Percentiles rank a stretch among this genome's conserved stretches.
These are phyloP conservation scores for Vireo altiloquus DNA, from an alignment of 2,113 vertebrate species.

Conservation along the genomic window DNA sequence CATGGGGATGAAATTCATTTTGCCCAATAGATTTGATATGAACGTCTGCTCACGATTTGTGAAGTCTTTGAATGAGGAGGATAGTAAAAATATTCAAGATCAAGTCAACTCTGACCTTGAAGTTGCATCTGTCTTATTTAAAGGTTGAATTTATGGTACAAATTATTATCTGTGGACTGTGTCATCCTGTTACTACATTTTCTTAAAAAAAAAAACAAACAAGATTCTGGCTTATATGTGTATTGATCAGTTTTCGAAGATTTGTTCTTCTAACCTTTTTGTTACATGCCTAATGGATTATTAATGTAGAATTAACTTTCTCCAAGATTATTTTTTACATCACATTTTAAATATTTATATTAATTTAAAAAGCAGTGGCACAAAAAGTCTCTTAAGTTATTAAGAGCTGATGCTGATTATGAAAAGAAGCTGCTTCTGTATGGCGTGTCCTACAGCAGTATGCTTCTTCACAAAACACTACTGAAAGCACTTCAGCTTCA, in stretches of 20 bases:
- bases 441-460: not conserved
- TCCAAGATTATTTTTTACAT: not conserved
- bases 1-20: slow-evolving; percentile 97
- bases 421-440: not conserved
- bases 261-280: not conserved
- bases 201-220: not conserved
- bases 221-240: not conserved
- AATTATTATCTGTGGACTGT: slow-evolving; percentile 10
- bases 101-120: slow-evolving; percentile 99
- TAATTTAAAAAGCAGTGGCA: not conserved
- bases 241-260: not conserved
- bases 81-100: slow-evolving; percentile 99
- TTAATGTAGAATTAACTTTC: not conserved
- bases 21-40: slow-evolving; percentile 98
- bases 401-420: not conserved
- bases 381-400: not conserved
- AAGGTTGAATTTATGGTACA: slow-evolving; percentile 82
- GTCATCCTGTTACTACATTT: not conserved
- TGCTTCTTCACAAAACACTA: not conserved
- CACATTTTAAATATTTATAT: not conserved
- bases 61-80: slow-evolving; percentile 96
- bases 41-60: slow-evolving; percentile 98
- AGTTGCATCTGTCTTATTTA: slow-evolving; percentile 96
- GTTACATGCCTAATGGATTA: not conserved
- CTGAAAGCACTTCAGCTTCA: not conserved